Base-by-base conservation (phyloP, 2,888 invertebrate species). In the Drosophila mettleri region DNA sequence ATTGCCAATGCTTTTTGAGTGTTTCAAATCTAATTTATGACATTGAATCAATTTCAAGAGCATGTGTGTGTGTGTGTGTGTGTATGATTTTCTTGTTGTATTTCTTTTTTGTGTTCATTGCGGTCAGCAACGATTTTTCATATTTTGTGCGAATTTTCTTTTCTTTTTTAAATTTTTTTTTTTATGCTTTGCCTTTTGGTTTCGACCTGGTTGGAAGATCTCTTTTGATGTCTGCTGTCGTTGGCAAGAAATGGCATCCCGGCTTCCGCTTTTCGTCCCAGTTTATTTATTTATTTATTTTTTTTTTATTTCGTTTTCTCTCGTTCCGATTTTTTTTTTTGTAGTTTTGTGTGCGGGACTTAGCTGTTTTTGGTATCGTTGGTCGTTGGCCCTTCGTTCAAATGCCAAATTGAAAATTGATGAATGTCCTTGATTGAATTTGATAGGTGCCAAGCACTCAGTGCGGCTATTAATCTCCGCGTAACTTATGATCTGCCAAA, bases 1-100 rank as follows among this genome's bases (percentile, higher is more conserved):
- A 54, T 55, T n/a, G 60, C 66, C 58, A 83, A 72, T 69, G 83
- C 88, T 78, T 76, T 74, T 72, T 72, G 76, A 85, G 82, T 63
- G 85, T 85, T 85, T 89, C 88, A 89, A 89, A 85, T 87, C 88
- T 89, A 85, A 85, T 85, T 89, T 85, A 85, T 89, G 85, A 87
- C 89, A 85, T 79, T 87, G 86, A 89, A 85, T 85, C 88, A 85
- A 85, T 85, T 85, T 78, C 67, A 51, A 70, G 64, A 49, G 41
- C 27, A 46, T 41, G 57, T 46, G 33, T 22, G 34, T 27, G 38
- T 41, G 75, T 54, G 51, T 46, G 61, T 43, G 18, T 39, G 58
- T 60, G 29, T 36, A 20, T 41, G 60, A 7, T 60, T 36, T 46
- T 52, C 14, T 38, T 46, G 18, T 51, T 51, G 31, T 61, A 22